A percentile compares a stretch with the other conserved stretches of the same genome.
phyloP scores from a whole-genome alignment of 2,888 invertebrate genomes.

The Lymantria monacha region DNA sequence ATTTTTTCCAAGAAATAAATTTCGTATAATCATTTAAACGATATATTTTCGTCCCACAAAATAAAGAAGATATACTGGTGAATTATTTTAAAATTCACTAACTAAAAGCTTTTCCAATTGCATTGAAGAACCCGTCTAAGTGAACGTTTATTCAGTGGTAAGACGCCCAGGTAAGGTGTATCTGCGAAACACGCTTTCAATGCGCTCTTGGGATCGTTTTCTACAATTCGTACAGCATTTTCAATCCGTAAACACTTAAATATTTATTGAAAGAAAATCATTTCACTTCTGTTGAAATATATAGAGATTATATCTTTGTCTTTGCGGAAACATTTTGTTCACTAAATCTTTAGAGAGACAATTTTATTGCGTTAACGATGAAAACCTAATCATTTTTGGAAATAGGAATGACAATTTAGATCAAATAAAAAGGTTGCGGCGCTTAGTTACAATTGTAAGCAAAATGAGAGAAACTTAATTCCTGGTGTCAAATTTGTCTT shows the following conservation, averaged over 20 bases:
- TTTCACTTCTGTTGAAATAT: conserved; percentile 18
- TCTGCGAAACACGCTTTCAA: conserved; percentile 44
- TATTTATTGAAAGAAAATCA: conserved; percentile 39
- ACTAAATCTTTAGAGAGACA: neutral
- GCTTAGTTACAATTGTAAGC: too few relatives aligned
- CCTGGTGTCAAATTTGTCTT: too few relatives aligned
- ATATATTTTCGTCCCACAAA: too few relatives aligned
- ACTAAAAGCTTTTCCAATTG: conserved; percentile 54
- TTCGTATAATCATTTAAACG: too few relatives aligned
- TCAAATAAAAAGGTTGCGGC: too few relatives aligned
- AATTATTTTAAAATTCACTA: conserved; percentile 12
- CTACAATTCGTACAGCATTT: conserved; percentile 40
- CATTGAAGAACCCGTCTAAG: conserved; percentile 66
- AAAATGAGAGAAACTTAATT: too few relatives aligned
- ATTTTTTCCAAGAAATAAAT: too few relatives aligned
- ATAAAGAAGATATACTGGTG: too few relatives aligned
- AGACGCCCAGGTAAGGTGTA: conserved; percentile 45
- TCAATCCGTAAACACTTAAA: conserved; percentile 35
- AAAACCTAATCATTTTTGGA: neutral
- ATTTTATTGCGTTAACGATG: neutral
- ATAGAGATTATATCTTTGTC: conserved; percentile 25
- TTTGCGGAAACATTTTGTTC: conserved; percentile 31
- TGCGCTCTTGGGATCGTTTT: conserved; percentile 41
- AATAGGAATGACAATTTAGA: neutral
- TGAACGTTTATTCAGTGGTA: conserved; percentile 52